Base-by-base conservation (phyloP, 2,888 invertebrate genomes). In the Laspeyria flexula region DNA sequence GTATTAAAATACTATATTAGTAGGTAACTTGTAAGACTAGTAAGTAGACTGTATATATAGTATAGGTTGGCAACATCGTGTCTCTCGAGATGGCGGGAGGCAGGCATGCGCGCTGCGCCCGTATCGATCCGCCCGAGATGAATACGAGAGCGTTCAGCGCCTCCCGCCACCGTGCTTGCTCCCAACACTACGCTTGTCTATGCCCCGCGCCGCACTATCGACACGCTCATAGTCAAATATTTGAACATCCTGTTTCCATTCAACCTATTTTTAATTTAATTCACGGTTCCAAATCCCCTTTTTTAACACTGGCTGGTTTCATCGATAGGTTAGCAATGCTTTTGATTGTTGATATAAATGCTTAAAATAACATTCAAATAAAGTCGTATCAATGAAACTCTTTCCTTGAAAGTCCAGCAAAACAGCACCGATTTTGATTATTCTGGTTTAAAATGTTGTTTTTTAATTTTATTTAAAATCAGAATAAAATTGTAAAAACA, bases 111-210 rank as follows among this genome's bases (percentile, higher is more conserved):
- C 88, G 86, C 66, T 62, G 47, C 88, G 86, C 66, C 62, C 45
- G 58, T 81, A 88, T 88, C 85, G 88, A 88, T 84, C 83, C 73
- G 64, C 52, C 57, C 58, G 81, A 79, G 85, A 84, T 83, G 85
- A 77, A 70, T 65, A 33, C 50, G 65, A 59, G 65, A 68, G 69
- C 57, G 69, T n/a, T n/a, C n/a, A 18, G 18, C 2, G 18, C 18
- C 18, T 18, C 63, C 53, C 54, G 65, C 60, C 63, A n/a, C 67
- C 61, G 55, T 49, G 59, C 68, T 56, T 55, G 55, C 53, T 49
- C 61, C 50, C 63, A 45, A 45, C 46, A 41, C 55, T 55, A 47
- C 61, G 59, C 38, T 45, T 54, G 52, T 59, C 61, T 68, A 55
- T 52, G 59, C 30, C 23, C 29, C 34, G 5, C 49, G 35, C 38